These are phyloP conservation scores for Dendrocopos noguchii DNA, from an alignment of 2,113 vertebrate genomes.

Conservation along the genomic window DNA sequence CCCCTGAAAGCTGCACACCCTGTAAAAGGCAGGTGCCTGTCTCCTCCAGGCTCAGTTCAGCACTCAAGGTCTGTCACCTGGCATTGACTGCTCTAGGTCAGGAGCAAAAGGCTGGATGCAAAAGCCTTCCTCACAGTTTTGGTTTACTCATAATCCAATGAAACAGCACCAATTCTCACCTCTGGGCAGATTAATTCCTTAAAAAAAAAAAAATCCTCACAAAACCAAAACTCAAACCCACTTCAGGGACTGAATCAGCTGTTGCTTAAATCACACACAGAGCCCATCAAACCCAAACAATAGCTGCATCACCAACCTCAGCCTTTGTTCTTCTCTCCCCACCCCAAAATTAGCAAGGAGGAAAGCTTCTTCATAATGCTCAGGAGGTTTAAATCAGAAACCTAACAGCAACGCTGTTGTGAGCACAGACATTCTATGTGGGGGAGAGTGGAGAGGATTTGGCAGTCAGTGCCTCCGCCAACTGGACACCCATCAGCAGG, in stretches of 20 bases:
- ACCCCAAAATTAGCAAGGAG: background rate
- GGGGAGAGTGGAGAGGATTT: background rate
- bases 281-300: background rate
- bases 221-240: background rate
- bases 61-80: fast-evolving
- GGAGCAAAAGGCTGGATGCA: background rate
- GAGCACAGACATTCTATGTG: background rate
- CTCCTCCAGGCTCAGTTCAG: background rate
- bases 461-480: fast-evolving
- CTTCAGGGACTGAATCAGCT: background rate
- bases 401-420: background rate
- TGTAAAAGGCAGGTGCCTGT: background rate
- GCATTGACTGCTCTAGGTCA: fast-evolving
- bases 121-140: background rate
- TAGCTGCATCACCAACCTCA: fast-evolving
- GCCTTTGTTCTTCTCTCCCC: background rate
- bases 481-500: fast-evolving
- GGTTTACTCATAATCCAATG: background rate
- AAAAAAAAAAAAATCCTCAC: background rate
- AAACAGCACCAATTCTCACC: background rate
- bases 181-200: fast-evolving
- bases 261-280: background rate
- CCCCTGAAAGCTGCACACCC: background rate
- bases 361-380: background rate
- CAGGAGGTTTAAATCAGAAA: background rate